These are phyloP conservation scores for Metaphire vulgaris DNA, from an alignment of 1,140 invertebrate genomes.

Conservation along the genomic window DNA sequence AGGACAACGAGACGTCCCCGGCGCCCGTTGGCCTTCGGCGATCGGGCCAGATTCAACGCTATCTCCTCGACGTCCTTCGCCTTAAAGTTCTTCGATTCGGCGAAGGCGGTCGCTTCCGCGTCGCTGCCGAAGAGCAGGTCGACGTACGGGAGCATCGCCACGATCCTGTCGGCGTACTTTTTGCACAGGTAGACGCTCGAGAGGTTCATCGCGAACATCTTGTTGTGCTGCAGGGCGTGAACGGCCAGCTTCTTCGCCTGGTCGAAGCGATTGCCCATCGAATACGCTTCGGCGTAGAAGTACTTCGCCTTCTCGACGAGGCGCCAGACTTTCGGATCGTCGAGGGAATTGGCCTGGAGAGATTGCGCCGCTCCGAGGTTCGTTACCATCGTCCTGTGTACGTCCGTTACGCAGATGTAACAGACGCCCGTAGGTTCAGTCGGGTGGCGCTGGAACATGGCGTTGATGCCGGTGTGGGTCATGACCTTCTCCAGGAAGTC, in stretches of 20 bases:
- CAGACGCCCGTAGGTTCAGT: not conserved
- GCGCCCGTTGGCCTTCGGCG: not conserved
- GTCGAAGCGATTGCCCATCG: not conserved
- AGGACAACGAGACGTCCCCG: not conserved
- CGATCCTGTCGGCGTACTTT: not conserved
- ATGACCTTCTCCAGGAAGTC: not conserved
- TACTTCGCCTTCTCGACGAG: not conserved
- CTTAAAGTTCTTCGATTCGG: not conserved
- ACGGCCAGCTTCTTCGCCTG: not conserved
- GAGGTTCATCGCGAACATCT: not conserved
- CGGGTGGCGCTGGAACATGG: not conserved
- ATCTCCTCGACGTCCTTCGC: not conserved
- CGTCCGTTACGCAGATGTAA: not conserved
- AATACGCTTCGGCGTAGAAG: not conserved
- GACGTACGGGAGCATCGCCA: not conserved
- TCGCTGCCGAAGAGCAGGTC: constrained; percentile 1
- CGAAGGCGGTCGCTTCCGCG: not conserved
- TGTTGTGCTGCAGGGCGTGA: not conserved
- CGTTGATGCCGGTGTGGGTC: not conserved
- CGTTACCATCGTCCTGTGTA: not conserved
- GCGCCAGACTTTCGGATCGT: not conserved
- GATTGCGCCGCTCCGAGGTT: not conserved
- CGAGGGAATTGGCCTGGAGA: not conserved
- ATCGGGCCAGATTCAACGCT: not conserved
- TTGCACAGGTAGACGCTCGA: not conserved